phyloP scores from a whole-genome alignment of 2,888 invertebrate genomes.

The Eilema caniola region DNA sequence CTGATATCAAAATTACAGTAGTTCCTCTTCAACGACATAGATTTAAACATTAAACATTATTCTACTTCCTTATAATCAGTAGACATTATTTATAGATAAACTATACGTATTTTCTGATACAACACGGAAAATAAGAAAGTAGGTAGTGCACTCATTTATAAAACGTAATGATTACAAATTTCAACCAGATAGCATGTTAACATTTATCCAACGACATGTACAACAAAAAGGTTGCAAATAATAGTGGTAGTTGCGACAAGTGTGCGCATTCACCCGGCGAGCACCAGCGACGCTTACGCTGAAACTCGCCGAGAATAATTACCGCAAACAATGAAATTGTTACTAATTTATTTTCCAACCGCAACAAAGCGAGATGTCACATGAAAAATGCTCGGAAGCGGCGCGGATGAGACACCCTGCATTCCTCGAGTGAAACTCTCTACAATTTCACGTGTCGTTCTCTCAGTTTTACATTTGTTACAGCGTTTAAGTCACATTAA shows the following conservation, averaged over 20 bases:
- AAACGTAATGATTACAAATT: background rate
- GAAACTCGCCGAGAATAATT: conserved; percentile 71
- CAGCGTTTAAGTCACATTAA: conserved; percentile 80
- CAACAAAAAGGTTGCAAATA: conserved; percentile 41
- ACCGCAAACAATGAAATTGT: conserved; percentile 85
- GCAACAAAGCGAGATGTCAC: conserved; percentile 86
- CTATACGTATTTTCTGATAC: background rate
- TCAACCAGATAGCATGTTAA: conserved; percentile 35
- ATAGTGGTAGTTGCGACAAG: conserved; percentile 48
- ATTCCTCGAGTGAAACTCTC: conserved; percentile 74
- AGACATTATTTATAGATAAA: no score
- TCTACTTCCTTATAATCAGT: background rate
- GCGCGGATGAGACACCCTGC: conserved; percentile 75
- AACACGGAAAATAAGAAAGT: background rate
- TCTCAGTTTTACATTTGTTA: conserved; percentile 75
- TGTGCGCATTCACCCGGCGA: conserved; percentile 41
- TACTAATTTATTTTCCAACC: conserved; percentile 86
- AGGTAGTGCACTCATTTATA: background rate
- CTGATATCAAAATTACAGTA: background rate
- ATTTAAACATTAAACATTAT: no score
- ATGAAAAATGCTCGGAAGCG: conserved; percentile 81
- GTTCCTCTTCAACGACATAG: no score
- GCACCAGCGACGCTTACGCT: conserved; percentile 48
- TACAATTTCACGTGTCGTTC: conserved; percentile 75
- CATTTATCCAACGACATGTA: conserved; percentile 42